phyloP scores from a whole-genome alignment of 2,888 invertebrate genomes.

The Eledona agricola region DNA sequence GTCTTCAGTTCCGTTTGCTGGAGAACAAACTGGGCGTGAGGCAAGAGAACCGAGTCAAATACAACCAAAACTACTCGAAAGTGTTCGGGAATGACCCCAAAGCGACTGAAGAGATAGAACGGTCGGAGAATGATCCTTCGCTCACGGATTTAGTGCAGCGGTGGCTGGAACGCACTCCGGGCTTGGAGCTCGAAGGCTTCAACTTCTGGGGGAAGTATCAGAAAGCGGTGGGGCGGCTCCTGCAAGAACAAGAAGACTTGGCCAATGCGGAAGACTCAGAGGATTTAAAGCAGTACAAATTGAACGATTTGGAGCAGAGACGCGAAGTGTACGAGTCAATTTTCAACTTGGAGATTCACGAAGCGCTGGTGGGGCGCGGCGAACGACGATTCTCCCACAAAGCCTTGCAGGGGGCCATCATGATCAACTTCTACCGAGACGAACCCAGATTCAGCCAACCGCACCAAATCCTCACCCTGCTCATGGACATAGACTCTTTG shows the following conservation, averaged over 20 bases:
- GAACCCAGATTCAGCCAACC: conserved; percentile 98
- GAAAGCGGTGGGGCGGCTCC: conserved; percentile 74
- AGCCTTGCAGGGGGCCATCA: conserved; percentile 95
- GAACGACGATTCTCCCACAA: conserved; percentile 88
- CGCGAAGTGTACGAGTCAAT: conserved; percentile 89
- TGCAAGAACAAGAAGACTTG: conserved; percentile 72
- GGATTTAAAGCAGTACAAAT: conserved; percentile 67
- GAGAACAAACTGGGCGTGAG: conserved; percentile 91
- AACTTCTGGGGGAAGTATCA: conserved; percentile 96
- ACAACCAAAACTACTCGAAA: conserved; percentile 89
- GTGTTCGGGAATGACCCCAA: conserved; percentile 80
- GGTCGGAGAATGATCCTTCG: conserved; percentile 85
- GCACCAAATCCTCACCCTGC: conserved; percentile 89
- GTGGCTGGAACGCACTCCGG: conserved; percentile 96
- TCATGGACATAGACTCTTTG: conserved; percentile 98
- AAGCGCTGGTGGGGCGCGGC: conserved; percentile 83
- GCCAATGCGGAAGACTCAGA: conserved; percentile 65
- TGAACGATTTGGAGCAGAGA: conserved; percentile 80
- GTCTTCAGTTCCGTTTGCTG: conserved; percentile 92
- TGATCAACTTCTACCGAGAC: conserved; percentile 97
- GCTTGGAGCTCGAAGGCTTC: conserved; percentile 83
- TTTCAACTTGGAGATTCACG: conserved; percentile 85
- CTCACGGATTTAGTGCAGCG: conserved; percentile 85
- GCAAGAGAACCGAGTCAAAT: conserved; percentile 88
- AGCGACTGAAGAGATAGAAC: conserved; percentile 67